phyloP scores from a whole-genome alignment of 2,113 vertebrate genomes.

The Pimephales promelas region DNA sequence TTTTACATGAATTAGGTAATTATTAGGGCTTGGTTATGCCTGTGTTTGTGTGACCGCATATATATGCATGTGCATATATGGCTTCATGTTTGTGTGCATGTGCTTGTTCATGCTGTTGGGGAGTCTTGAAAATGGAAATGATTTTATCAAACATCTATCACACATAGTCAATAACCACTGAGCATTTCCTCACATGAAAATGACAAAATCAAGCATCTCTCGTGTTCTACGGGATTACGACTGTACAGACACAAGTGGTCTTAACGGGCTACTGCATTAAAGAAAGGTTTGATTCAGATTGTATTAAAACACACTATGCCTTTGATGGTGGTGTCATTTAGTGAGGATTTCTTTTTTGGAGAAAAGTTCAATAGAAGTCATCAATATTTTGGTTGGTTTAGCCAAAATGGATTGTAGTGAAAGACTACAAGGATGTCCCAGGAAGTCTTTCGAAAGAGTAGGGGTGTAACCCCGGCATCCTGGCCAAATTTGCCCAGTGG shows the following conservation, averaged over 20 bases:
- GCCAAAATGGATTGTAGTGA: too few species aligned
- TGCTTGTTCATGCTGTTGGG: neutral
- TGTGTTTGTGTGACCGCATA: neutral
- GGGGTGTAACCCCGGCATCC: too few species aligned
- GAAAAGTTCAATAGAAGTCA: neutral
- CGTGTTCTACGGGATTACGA: neutral
- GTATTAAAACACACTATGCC: neutral
- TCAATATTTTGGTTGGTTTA: neutral
- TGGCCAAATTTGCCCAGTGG: too few species aligned
- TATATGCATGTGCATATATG: neutral
- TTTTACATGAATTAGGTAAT: neutral
- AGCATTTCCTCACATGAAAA: neutral
- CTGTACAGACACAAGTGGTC: neutral
- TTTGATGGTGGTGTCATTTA: neutral
- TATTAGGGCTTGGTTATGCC: neutral
- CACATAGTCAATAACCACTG: neutral
- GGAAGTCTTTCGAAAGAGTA: too few species aligned
- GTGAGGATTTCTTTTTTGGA: neutral
- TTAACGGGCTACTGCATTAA: neutral
- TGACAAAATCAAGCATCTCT: neutral
- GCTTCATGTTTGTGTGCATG: neutral
- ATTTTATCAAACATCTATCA: conserved; percentile 19
- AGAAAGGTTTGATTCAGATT: neutral
- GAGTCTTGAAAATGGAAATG: neutral
- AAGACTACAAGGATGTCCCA: too few species aligned